Evolutionary conservation across 2,888 invertebrate species (phyloP).

Genomic region (Acleris literana): DNA sequence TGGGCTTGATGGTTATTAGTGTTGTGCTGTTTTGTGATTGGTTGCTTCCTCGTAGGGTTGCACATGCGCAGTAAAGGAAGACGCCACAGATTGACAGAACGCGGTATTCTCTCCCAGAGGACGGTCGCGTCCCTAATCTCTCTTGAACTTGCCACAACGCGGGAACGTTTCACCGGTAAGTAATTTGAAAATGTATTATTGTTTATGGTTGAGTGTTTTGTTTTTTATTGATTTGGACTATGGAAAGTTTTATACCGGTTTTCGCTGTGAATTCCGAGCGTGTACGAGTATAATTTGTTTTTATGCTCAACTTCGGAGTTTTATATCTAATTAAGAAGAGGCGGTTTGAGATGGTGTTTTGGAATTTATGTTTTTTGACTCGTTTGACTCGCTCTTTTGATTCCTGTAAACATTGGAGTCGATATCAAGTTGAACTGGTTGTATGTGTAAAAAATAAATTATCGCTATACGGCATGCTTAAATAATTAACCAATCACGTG

Average conservation of each 20-base stretch:
- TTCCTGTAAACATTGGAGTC: too few species aligned
- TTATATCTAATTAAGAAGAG: too few species aligned
- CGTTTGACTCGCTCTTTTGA: too few species aligned
- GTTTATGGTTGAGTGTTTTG: neutral
- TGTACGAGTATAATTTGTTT: neutral
- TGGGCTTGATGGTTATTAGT: neutral
- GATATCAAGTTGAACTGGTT: too few species aligned
- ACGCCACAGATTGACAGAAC: conserved; percentile 54
- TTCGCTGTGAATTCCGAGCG: too few species aligned
- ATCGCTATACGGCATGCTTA: too few species aligned
- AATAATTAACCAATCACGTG: too few species aligned
- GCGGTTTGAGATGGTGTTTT: too few species aligned
- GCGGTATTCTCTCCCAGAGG: conserved; percentile 63
- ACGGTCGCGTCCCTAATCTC: conserved; percentile 52
- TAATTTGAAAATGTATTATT: conserved; percentile 22
- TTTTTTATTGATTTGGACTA: neutral
- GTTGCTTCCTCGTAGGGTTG: conserved; percentile 45
- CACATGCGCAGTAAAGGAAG: conserved; percentile 57
- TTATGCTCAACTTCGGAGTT: neutral
- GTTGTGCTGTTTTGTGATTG: conserved; percentile 1
- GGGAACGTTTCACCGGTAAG: conserved; percentile 41
- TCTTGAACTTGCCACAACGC: conserved; percentile 38
- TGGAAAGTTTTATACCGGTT: neutral
- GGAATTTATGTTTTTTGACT: too few species aligned
- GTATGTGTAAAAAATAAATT: too few species aligned